Conservation (phyloP, 2,113 vertebrate genomes). For the Xenopus laevis region DNA sequence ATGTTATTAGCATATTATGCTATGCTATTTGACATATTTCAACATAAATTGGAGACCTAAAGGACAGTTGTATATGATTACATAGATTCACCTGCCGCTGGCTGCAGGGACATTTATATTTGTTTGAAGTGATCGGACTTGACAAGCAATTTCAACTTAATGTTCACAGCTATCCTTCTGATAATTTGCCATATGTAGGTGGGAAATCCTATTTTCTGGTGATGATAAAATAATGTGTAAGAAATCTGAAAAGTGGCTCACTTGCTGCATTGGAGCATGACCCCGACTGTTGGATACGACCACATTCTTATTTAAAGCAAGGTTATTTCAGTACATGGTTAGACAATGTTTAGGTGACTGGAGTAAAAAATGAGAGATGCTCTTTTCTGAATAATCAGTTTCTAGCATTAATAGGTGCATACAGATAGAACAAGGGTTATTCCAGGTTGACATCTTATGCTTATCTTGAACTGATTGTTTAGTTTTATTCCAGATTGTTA, state of each 20-base stretch:
- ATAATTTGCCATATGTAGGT: conserved; percentile 66
- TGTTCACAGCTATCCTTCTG: conserved; percentile 61
- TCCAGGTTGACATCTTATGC: no score
- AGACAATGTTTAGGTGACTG: no score
- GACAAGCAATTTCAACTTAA: conserved; percentile 79
- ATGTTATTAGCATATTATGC: no score
- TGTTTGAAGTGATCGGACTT: conserved; percentile 71
- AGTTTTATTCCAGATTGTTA: no score
- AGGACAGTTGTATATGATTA: not conserved
- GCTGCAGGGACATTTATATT: conserved; percentile 50
- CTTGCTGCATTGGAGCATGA: conserved; percentile 14
- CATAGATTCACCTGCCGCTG: not conserved
- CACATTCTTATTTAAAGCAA: not conserved
- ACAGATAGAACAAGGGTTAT: no score
- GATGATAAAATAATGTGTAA: conserved; percentile 10
- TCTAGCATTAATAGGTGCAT: no score
- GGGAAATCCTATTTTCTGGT: conserved; percentile 74
- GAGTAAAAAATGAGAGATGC: no score
- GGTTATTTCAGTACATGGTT: not conserved
- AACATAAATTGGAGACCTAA: no score
- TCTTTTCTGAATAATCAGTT: no score
- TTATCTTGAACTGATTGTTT: no score
- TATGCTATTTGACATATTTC: no score
- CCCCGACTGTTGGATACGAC: conserved; percentile 2
- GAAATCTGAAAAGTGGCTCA: conserved; percentile 33